Base-by-base conservation (phyloP, 2,797 vertebrate species). In the Mus minutoides region DNA sequence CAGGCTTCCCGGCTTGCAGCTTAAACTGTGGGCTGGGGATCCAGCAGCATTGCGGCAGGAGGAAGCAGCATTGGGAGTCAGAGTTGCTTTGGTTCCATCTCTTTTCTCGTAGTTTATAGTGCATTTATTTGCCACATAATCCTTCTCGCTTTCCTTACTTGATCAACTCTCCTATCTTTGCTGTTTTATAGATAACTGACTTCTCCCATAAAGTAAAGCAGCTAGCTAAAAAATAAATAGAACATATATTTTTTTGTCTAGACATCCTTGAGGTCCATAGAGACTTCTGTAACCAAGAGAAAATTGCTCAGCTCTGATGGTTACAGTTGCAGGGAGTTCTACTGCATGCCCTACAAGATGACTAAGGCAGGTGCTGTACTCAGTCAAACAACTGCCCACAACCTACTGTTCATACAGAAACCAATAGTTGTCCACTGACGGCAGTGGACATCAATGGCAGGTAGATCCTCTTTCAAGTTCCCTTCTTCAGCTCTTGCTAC, bases 311-410 rank as follows among this genome's bases (percentile, higher is more conserved):
- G 34, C 69, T 67, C 34, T 69, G 73, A 89, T 29, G 14, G 88
- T 6, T 14, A 83, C 31, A 88, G 88, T 24, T 69, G 31, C 58
- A 6, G 6, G 43, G 67, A 60, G 21, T 82, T 90, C 46, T 64
- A 10, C 40, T 58, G 46, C 43, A 14, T 82, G 10, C 40, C 43
- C 29, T 90, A 60, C 22, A 90, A 90, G 62, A 67, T 13, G 43
- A 76, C 8, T 29, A n/a, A 76, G 52, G 83, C 86, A 52, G 58
- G 31, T 78, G 17, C 31, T 91, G 64, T 21, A 19, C 49, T 76
- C 49, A 54, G 71, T 71, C 83, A 93, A 14, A 78, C n/a, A 91
- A 90, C 92, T 88, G 73, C 95, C 92, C 94, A 86, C 52, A 95
- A 34, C 31, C 49, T 89, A 75, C 26, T 78, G 64, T 1, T 95